A percentile compares a stretch with the other conserved stretches of the same genome.
Evolutionary conservation across 1,140 invertebrate species (phyloP).

Genomic region (Drosophila varians): DNA sequence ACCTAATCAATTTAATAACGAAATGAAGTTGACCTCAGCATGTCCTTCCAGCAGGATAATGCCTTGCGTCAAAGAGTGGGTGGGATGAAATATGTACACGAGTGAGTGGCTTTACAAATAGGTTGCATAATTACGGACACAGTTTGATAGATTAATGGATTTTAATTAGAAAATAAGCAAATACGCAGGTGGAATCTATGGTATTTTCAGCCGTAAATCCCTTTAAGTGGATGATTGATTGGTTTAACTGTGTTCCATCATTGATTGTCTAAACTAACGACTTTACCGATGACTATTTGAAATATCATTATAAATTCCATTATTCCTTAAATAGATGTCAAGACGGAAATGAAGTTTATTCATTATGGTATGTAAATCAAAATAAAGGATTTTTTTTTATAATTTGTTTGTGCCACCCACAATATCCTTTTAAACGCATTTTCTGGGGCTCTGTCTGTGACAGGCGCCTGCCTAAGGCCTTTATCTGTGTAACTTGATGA

Average conservation of each 20-base stretch:
- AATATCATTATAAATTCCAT: background rate
- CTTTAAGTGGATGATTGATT: conserved; percentile 37
- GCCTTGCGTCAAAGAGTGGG: conserved; percentile 3
- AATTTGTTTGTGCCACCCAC: conserved; percentile 2
- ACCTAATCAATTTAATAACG: conserved; percentile 74
- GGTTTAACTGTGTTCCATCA: conserved; percentile 23
- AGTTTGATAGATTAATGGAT: conserved; percentile 71
- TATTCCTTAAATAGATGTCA: background rate
- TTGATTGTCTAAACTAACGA: background rate
- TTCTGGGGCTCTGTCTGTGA: conserved; percentile 58
- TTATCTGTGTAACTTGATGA: conserved; percentile 75
- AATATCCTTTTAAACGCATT: conserved; percentile 56
- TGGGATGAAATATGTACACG: background rate
- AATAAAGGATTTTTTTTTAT: background rate
- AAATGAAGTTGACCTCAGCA: conserved; percentile 50
- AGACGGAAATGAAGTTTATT: background rate
- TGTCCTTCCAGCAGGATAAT: conserved; percentile 27
- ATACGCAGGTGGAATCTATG: conserved; percentile 30
- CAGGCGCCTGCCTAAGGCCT: conserved; percentile 70
- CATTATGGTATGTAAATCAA: background rate
- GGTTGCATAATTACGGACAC: conserved; percentile 53
- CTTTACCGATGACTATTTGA: too few species aligned
- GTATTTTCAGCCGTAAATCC: conserved; percentile 31
- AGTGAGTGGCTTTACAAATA: conserved; percentile 37
- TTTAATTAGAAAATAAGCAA: conserved; percentile 71